Base-by-base conservation (phyloP, 2,113 vertebrate genomes). In the Nothocercus nigrocapillus region DNA sequence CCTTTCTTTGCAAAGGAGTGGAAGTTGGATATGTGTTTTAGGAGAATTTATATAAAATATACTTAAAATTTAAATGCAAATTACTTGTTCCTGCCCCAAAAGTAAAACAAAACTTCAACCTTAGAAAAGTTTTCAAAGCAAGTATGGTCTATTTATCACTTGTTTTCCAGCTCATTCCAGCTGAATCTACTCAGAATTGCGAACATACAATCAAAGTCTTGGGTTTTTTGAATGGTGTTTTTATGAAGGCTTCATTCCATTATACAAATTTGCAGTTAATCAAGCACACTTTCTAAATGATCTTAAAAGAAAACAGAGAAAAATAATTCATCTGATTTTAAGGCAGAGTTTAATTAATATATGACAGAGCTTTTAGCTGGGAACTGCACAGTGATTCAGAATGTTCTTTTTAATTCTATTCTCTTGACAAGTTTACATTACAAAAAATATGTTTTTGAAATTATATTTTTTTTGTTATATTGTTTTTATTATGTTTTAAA, bases 151-250 rank as follows among this genome's bases (percentile, higher is more conserved):
- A 38, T 45, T n/a, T 49, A 51, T 58, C 61, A 5, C 17, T 59
- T 34, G 4, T 79, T 88, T 93, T 63, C 28, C 11, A 85, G 2
- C 1, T 86, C 22, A 25, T 63, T 38, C 18, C 30, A 62, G 11
- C 38, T 53, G 13, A 61, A 54, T 45, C 8, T 25, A 36, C 16
- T 30, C 32, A 51, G 18, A 56, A 4, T 17, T 82, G 22, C 7
- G 21, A 88, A 40, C 9, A 62, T 25, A 17, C 12, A 59, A 63
- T 19, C 19, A 40, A 83, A 4, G 11, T 32, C 13, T 59, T 56
- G 28, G 20, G 20, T 32, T 22, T 21, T 62, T 2, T 0, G 0
- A 7, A 4, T 2, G 2, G 1, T 30, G 4, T 38, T 82, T 66
- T 53, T 20, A 8, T 42, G 5, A 5, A 58, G 12, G 5, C 42